Evolutionary conservation across 64 coral and sea anemone genomes (phyloP), one percentile per base, ranked within the genome.

Genomic region (Montipora foliosa): DNA sequence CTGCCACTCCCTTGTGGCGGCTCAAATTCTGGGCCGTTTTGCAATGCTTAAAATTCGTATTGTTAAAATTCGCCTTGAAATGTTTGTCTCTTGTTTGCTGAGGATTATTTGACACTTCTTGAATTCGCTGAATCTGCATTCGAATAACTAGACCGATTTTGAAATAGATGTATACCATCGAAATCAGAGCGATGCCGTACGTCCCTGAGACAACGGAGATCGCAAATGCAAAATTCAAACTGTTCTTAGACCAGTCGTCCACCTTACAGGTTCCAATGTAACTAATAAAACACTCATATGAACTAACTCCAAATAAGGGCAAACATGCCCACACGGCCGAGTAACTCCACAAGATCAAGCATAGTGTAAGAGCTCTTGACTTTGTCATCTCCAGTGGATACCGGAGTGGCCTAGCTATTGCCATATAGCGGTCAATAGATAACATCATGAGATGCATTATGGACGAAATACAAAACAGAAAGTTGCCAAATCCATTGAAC

Each of bases 371-470:
- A 7, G 76, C 95, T 3, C 91, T 79, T 15, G 83, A 47, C 8
- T 76, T 53, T 24, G 95, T 96, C 60, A 96, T 72, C 68, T 78
- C n/a, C 15, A 37, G 6, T 11, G 75, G 82, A 77, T 96, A 96
- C 49, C 77, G 77, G 15, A 96, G 60, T 50, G 95, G 95, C 14
- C 75, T 85, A 60, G 80, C 75, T 55, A 96, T 93, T 0, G 95
- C 76, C 17, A 96, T 73, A 62, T 96, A 96, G 10, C 84, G 89
- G 70, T 96, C 95, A n/a, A 96, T 52, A 6, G 95, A 96, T 6
- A 96, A 51, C 70, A 96, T 71, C 95, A 96, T 96, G 8, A 96
- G 79, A 15, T 96, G 95, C 95, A 96, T 96, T 7, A 96, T 96
- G 0, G 95, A 96, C 2, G 95, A 96, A 50, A 96, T 96, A 51